Percentiles rank a stretch among this genome's conserved stretches.
These are phyloP conservation scores for Nudaria mundana DNA, from an alignment of 2,888 invertebrate species.

Conservation along the genomic window DNA sequence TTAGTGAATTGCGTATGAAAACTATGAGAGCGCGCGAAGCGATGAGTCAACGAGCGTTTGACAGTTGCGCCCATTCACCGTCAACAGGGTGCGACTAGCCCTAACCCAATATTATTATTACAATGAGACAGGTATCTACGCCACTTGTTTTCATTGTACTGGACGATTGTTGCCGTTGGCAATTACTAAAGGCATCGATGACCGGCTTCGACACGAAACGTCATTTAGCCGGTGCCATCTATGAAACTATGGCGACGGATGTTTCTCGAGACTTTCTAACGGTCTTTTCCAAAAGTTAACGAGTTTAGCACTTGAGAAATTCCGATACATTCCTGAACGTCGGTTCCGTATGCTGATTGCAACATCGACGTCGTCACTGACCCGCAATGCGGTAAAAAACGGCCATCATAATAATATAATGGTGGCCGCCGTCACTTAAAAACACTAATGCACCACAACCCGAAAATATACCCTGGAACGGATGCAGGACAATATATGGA, in stretches of 20 bases:
- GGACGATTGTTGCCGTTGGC: slow-evolving; percentile 42
- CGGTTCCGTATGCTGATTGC: slow-evolving; percentile 33
- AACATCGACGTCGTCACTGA: slow-evolving; percentile 47
- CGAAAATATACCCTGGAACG: slow-evolving; percentile 66
- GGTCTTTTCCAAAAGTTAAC: slow-evolving; percentile 35
- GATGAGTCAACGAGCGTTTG: slow-evolving; percentile 77
- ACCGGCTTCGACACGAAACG: slow-evolving; percentile 50
- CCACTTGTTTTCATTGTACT: slow-evolving; percentile 46
- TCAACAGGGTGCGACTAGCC: slow-evolving; percentile 58
- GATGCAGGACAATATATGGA: slow-evolving; percentile 49
- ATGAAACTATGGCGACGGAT: slow-evolving; percentile 70
- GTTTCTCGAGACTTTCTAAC: slow-evolving; percentile 53
- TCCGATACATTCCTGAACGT: slow-evolving; percentile 25
- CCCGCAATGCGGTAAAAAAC: slow-evolving; percentile 82
- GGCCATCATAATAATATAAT: slow-evolving; percentile 80
- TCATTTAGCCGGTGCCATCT: slow-evolving; percentile 68
- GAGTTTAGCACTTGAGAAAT: slow-evolving; percentile 29
- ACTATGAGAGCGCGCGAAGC: slow-evolving; percentile 50
- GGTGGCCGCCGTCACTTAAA: slow-evolving; percentile 79
- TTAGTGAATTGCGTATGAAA: slow-evolving; percentile 64
- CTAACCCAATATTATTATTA: slow-evolving; percentile 24
- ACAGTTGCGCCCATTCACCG: slow-evolving; percentile 69
- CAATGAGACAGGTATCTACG: slow-evolving; percentile 33
- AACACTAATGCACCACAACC: slow-evolving; percentile 73
- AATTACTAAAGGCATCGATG: slow-evolving; percentile 45